A percentile compares a stretch with the other conserved stretches of the same genome.
Conservation (phyloP, 1,140 invertebrate genomes). For the Ceratina japonica region DNA sequence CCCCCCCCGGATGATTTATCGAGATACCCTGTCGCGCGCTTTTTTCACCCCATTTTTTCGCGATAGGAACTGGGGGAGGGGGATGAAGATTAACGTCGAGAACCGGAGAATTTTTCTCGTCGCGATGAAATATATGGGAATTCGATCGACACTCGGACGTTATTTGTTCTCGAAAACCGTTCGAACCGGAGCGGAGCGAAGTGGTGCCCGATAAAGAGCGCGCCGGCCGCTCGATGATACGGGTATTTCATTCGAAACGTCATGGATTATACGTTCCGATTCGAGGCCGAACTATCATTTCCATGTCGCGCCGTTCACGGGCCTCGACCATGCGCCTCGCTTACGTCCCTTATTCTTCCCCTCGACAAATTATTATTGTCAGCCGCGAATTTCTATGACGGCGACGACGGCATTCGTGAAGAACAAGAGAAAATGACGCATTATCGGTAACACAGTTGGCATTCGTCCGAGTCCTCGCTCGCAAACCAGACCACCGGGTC, state of each 20-base stretch:
- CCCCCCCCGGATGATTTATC: conserved; percentile 27
- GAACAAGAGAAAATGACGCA: background rate
- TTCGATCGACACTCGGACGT: conserved; percentile 30
- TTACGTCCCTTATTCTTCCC: too few species aligned
- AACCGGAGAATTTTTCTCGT: conserved; percentile 6
- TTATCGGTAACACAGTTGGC: conserved; percentile 16
- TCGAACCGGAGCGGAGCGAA: background rate
- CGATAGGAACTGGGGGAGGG: too few species aligned
- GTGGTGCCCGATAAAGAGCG: background rate
- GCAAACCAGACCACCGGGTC: background rate
- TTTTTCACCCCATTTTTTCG: background rate
- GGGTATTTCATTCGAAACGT: conserved; percentile 4
- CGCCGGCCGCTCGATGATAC: conserved; percentile 3
- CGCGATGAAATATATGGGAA: conserved; percentile 35
- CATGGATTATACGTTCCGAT: conserved; percentile 17
- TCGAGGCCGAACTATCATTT: background rate
- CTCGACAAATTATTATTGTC: background rate
- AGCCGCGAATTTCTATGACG: background rate
- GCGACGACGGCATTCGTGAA: background rate
- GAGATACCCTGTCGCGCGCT: conserved; percentile 7
- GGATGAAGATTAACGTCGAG: conserved; percentile 28
- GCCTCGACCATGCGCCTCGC: too few species aligned
- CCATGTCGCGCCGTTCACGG: too few species aligned
- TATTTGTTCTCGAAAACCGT: conserved; percentile 16
- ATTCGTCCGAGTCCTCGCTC: background rate